Percentiles rank a stretch among this genome's conserved stretches.
phyloP scores from a whole-genome alignment of 2,888 invertebrate genomes.

The Oscheius sp. region DNA sequence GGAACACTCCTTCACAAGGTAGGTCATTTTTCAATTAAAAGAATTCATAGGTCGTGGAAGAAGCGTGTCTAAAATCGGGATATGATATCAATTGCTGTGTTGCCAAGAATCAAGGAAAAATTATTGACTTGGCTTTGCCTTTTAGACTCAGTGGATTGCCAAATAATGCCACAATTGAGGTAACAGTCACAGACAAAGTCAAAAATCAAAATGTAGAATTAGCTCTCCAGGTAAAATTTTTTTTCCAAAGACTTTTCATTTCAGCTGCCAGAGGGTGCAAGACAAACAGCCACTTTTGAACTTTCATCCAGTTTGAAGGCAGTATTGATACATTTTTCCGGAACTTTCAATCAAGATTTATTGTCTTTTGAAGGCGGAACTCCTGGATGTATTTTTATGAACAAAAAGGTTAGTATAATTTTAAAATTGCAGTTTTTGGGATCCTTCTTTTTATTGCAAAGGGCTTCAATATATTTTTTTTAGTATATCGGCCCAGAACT shows the following conservation, averaged over 20 bases:
- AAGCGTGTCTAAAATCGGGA: conserved; percentile 82
- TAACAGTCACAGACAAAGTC: conserved; percentile 75
- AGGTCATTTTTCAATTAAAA: neutral
- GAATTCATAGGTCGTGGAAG: conserved; percentile 76
- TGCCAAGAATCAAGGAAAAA: conserved; percentile 80
- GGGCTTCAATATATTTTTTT: conserved; percentile 20
- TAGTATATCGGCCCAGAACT: conserved; percentile 44
- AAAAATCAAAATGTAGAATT: conserved; percentile 41
- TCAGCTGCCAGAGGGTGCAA: conserved; percentile 34
- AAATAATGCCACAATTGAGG: conserved; percentile 88
- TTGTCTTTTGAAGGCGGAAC: conserved; percentile 26
- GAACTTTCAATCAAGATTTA: conserved; percentile 40
- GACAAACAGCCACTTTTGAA: conserved; percentile 35
- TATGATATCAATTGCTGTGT: conserved; percentile 81
- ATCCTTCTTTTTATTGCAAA: too few species aligned
- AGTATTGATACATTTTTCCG: conserved; percentile 36
- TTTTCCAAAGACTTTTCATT: neutral
- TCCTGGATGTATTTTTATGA: conserved; percentile 55
- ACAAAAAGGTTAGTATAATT: conserved; percentile 39
- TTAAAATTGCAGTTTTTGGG: neutral
- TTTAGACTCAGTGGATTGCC: conserved; percentile 86
- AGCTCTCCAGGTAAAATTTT: conserved; percentile 45
- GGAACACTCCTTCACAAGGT: conserved; percentile 49
- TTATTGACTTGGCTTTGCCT: conserved; percentile 81
- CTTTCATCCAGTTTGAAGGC: conserved; percentile 34